phyloP scores from a whole-genome alignment of 2,797 vertebrate species.

The Falco cherrug region DNA sequence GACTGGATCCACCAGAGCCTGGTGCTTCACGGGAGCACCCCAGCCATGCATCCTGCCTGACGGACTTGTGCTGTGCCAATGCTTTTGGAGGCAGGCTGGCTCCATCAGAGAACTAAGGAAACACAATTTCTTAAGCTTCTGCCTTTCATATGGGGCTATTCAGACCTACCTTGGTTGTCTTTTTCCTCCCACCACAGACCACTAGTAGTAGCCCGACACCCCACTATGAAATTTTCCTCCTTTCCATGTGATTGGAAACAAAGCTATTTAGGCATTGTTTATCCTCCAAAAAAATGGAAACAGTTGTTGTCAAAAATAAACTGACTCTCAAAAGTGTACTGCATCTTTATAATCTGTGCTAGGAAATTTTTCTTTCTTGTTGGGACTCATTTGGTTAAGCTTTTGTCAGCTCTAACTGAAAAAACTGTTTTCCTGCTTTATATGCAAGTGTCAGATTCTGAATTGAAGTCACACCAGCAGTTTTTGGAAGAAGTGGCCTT shows the following conservation, averaged over 20 bases:
- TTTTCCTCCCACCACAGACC: neutral
- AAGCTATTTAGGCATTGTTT: neutral
- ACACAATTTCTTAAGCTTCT: neutral
- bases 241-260: neutral
- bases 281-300: neutral
- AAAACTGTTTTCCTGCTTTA: neutral
- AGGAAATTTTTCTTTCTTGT: neutral
- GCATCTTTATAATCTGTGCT: neutral
- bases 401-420: constrained; percentile 26
- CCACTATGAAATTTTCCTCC: neutral
- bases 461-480: neutral
- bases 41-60: neutral
- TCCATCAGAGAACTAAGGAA: neutral
- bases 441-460: neutral
- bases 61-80: neutral
- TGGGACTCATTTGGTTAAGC: neutral
- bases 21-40: neutral
- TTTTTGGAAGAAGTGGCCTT: neutral
- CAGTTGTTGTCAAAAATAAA: neutral
- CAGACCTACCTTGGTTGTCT: neutral
- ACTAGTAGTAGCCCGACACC: neutral
- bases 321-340: neutral
- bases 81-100: neutral
- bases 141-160: neutral
- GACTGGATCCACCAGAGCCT: neutral